Percentiles rank a stretch among this genome's conserved stretches.
Conservation (phyloP, 2,888 invertebrate genomes). For the Drymonia ruficornis region DNA sequence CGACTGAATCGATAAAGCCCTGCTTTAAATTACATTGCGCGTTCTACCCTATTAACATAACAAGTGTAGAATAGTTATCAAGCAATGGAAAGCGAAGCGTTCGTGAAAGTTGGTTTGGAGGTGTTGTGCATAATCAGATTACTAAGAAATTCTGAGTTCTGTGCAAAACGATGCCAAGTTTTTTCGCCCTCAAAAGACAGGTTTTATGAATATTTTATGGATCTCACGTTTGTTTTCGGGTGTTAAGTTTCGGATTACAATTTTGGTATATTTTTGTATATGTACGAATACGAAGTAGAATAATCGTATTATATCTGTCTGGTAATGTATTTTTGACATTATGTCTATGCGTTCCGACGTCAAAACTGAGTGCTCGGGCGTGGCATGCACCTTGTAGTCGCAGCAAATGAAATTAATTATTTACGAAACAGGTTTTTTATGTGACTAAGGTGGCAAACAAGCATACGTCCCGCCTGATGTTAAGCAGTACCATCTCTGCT, state of each 20-base stretch:
- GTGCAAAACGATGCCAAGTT: neutral
- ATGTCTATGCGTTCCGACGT: too few species aligned
- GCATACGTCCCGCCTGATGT: too few species aligned
- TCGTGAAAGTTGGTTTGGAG: neutral
- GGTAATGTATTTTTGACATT: too few species aligned
- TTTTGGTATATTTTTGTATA: too few species aligned
- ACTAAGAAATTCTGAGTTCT: neutral
- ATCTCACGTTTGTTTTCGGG: neutral
- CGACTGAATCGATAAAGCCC: neutral
- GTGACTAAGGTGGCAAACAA: too few species aligned
- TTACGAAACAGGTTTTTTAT: too few species aligned
- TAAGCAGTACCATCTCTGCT: too few species aligned
- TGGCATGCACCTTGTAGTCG: too few species aligned
- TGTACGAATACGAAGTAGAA: too few species aligned
- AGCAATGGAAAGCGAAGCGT: neutral
- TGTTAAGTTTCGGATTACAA: neutral
- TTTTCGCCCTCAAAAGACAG: conserved; percentile 3
- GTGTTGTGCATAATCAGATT: neutral
- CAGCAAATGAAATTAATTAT: too few species aligned
- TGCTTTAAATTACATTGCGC: neutral
- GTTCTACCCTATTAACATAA: neutral
- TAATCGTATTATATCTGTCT: too few species aligned
- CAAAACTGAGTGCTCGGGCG: too few species aligned
- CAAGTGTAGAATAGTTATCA: neutral
- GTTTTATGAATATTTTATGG: conserved; percentile 3